These are phyloP conservation scores for Thera britannica DNA, from an alignment of 2,888 invertebrate species.

Conservation along the genomic window DNA sequence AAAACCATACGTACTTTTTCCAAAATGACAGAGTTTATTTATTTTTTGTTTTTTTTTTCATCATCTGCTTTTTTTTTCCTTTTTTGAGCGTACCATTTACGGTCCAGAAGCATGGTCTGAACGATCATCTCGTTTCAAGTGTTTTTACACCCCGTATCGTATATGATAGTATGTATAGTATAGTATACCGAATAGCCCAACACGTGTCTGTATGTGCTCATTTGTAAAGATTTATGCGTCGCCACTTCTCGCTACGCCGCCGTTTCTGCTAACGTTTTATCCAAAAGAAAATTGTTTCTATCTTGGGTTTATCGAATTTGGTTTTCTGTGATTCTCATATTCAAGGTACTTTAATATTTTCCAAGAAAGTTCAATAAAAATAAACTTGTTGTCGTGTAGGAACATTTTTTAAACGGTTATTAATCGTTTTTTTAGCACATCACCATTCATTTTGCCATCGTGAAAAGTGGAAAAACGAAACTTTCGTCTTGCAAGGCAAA, in stretches of 20 bases:
- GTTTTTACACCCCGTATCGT: background rate
- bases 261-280: slow-evolving; percentile 43
- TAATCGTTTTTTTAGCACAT: no score
- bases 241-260: slow-evolving; percentile 39
- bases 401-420: no score
- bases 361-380: no score
- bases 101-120: background rate
- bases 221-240: slow-evolving; percentile 66
- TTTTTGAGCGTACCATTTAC: no score
- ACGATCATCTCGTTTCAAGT: background rate
- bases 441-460: no score
- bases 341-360: no score
- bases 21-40: no score
- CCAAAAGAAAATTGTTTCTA: slow-evolving; percentile 49
- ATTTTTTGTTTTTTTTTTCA: no score
- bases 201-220: slow-evolving; percentile 45
- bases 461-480: no score
- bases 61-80: no score
- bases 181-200: background rate
- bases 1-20: no score
- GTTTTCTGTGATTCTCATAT: background rate
- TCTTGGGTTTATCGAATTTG: slow-evolving; percentile 41
- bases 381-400: background rate
- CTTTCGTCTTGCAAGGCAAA: no score
- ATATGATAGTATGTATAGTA: background rate